These are phyloP conservation scores for Gorilla gorilla DNA, from an alignment of 2,113 vertebrate species.

Conservation along the genomic window DNA sequence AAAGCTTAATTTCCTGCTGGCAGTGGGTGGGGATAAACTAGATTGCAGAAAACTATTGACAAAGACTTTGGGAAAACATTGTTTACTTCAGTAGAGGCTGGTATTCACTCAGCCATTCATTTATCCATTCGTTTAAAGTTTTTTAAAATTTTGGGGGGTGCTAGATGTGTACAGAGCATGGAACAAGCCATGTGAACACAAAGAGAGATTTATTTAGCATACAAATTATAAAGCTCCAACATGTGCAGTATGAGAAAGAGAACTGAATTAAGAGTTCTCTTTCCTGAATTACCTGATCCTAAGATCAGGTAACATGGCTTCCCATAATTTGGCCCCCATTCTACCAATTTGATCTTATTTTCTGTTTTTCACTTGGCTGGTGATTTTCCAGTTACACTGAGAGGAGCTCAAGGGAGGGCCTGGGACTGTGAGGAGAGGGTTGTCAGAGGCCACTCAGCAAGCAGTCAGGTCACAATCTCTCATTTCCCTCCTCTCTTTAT, in stretches of 20 bases:
- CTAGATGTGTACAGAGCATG: not conserved
- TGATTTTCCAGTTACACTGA: not conserved
- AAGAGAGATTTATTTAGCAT: not conserved
- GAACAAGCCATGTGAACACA: not conserved
- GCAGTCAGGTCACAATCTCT: not conserved
- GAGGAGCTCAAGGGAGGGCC: not conserved
- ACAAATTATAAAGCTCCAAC: not conserved
- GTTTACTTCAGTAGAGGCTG: not conserved
- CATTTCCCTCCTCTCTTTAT: not conserved
- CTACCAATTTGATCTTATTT: not conserved
- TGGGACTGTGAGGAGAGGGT: not conserved
- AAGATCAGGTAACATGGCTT: not conserved
- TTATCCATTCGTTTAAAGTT: not conserved
- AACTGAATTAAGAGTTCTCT: not conserved
- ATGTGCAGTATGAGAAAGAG: not conserved
- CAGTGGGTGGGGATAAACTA: not conserved
- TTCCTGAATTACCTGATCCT: no score
- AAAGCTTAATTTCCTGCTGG: not conserved
- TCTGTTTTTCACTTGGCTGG: not conserved
- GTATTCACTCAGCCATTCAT: not conserved
- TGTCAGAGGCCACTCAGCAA: not conserved
- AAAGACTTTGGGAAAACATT: not conserved
- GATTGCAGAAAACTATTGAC: not conserved
- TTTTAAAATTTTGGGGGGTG: not conserved
- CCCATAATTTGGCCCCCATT: not conserved